These are phyloP conservation scores for Tenthredo mesomela DNA, from an alignment of 2,888 invertebrate genomes.

Conservation along the genomic window DNA sequence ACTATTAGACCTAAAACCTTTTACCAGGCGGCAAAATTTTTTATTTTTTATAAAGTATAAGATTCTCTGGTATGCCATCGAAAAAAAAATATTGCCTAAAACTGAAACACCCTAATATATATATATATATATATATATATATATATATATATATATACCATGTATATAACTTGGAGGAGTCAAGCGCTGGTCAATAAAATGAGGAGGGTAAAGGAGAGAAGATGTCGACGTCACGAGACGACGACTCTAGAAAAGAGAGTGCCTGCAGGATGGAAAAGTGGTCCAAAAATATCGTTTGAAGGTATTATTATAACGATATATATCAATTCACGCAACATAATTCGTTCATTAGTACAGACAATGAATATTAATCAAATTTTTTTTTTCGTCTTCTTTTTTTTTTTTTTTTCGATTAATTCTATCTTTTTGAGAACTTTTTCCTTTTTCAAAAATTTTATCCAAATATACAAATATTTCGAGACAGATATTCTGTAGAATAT, in stretches of 20 bases:
- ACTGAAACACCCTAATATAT: too few species aligned
- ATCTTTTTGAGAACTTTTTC: too few species aligned
- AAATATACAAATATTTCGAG: not conserved
- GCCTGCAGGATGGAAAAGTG: not conserved
- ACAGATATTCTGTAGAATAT: not conserved
- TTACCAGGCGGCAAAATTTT: too few species aligned
- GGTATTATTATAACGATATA: not conserved
- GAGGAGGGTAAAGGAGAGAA: constrained; percentile 17
- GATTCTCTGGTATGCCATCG: too few species aligned
- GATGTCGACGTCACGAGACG: constrained; percentile 15
- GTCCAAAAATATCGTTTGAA: not conserved
- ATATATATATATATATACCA: not conserved
- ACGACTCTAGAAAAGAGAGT: not conserved
- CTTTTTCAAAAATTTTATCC: too few species aligned
- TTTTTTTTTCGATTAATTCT: too few species aligned
- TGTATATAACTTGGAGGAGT: not conserved
- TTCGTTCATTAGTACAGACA: not conserved
- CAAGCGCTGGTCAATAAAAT: constrained; percentile 37
- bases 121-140: not conserved
- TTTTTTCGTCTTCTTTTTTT: too few species aligned
- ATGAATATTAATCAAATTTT: not conserved
- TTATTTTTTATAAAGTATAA: too few species aligned
- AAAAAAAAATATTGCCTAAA: too few species aligned
- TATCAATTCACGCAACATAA: not conserved
- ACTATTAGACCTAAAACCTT: too few species aligned